Base-by-base conservation (phyloP, 2,888 invertebrate genomes). In the Himalopsyche tibetana region DNA sequence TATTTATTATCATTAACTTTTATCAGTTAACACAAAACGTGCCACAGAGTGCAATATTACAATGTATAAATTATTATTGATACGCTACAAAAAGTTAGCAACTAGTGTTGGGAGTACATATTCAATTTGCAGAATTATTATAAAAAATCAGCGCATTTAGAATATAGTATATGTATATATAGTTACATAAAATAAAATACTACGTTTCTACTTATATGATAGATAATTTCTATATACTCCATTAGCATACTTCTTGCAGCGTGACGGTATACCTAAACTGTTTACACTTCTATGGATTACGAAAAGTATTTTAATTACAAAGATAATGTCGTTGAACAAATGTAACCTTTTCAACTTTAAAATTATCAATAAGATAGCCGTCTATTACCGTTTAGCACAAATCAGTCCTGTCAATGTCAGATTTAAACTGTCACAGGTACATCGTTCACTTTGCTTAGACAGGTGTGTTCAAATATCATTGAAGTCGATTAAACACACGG, bases 1-100 rank as follows among this genome's bases (percentile, higher is more conserved):
- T 74, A 74, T 74, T 74, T 74, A 74, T 74, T 74, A 74, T 74
- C 74, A 74, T 74, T 38, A 74, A 74, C 74, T 74, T 74, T 28
- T 74, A 74, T 74, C 74, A 74, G 15, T 74, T 74, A 38, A 38
- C 74, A 74, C 74, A 74, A 74, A 36, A 74, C 36, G 74, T 74
- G 74, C 74, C 74, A 74, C 74, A 74, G 38, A 74, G 36, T 74
- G 74, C 15, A 36, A 74, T 74, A 74, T 74, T 74, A 74, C 74
- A 36, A 74, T 74, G 38, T 74, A 74, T 36, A 74, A 74, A 74
- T 38, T 74, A 74, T 38, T 74, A 74, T 36, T 19, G 36, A 74
- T 36, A 74, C 36, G 36, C 74, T 19, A 36, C 74, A 74, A 74
- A 74, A 74, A 74, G 74, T 36, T 38, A 15, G 36, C 74, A 74